Evolutionary conservation across 2,888 invertebrate genomes (phyloP).

Genomic region (Trachelus tabidus): DNA sequence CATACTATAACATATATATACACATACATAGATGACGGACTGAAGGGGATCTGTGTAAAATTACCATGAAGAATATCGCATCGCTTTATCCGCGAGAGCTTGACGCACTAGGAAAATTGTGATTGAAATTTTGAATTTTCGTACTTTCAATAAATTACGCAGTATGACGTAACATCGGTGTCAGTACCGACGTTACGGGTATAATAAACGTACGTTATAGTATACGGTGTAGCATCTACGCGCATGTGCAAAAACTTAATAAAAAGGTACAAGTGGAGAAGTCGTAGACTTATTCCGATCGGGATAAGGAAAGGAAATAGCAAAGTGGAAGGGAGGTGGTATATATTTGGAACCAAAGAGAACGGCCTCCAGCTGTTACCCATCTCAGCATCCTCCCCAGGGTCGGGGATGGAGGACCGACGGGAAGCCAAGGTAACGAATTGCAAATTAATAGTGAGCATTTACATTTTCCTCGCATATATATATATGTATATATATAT

Average conservation of each 20-base stretch:
- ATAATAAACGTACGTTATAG: not conserved
- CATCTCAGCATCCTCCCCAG: constrained; percentile 20
- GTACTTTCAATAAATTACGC: not conserved
- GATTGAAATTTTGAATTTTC: not conserved
- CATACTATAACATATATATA: not conserved
- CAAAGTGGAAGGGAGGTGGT: not conserved
- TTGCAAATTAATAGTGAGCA: constrained; percentile 49
- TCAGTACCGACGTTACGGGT: not conserved
- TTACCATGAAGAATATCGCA: not conserved
- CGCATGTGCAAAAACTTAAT: not conserved
- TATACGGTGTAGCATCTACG: not conserved
- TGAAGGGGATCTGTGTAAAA: not conserved
- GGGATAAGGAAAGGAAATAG: not conserved
- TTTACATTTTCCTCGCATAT: constrained; percentile 52
- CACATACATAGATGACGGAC: not conserved
- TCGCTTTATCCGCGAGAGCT: not conserved
- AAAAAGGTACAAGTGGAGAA: not conserved
- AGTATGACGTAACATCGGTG: not conserved
- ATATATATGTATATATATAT: not conserved
- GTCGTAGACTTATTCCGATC: not conserved
- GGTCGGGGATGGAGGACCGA: constrained; percentile 12
- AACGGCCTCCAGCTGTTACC: constrained; percentile 50
- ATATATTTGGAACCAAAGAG: constrained; percentile 30
- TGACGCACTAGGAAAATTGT: not conserved
- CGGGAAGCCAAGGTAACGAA: constrained; percentile 27